Conservation (phyloP, 2,888 invertebrate genomes). For the Cataglyphis altisquamis region DNA sequence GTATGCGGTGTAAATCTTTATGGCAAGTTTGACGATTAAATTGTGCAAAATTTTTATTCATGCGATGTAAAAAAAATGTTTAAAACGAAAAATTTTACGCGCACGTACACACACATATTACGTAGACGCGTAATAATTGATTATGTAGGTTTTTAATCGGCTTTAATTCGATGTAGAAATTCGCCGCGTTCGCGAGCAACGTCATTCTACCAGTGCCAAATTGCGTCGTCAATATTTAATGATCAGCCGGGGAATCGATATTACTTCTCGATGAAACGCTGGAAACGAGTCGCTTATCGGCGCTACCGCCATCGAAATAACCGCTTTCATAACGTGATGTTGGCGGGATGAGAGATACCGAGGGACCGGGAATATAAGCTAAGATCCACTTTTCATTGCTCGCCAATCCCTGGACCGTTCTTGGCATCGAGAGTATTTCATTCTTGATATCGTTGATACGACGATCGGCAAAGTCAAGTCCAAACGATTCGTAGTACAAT, state of each 20-base stretch:
- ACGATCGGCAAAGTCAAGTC: not conserved
- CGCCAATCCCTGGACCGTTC: not conserved
- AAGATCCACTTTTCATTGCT: slow-evolving; percentile 1
- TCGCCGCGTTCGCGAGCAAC: slow-evolving; percentile 29
- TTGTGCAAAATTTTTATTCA: not conserved
- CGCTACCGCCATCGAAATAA: slow-evolving; percentile 38
- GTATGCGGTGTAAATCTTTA: not conserved
- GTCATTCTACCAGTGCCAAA: slow-evolving; percentile 56
- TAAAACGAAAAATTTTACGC: not conserved
- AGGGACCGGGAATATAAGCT: slow-evolving; percentile 18
- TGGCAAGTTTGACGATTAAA: not conserved
- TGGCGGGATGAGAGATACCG: slow-evolving; percentile 21
- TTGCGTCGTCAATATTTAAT: slow-evolving; percentile 64
- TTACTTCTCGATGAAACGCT: slow-evolving; percentile 33
- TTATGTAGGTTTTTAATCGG: slow-evolving; percentile 34
- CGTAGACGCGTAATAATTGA: slow-evolving; percentile 27
- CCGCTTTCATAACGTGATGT: slow-evolving; percentile 29
- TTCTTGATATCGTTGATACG: not conserved
- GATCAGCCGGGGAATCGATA: slow-evolving; percentile 54
- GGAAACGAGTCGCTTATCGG: slow-evolving; percentile 41
- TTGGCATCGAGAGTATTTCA: not conserved
- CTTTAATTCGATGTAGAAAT: slow-evolving; percentile 45
- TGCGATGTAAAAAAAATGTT: not conserved
- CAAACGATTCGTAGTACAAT: slow-evolving; percentile 10
- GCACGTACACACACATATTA: not conserved